A percentile compares a stretch with the other conserved stretches of the same genome.
Evolutionary conservation across 2,888 invertebrate genomes (phyloP).

Genomic region (Apamea sordens): DNA sequence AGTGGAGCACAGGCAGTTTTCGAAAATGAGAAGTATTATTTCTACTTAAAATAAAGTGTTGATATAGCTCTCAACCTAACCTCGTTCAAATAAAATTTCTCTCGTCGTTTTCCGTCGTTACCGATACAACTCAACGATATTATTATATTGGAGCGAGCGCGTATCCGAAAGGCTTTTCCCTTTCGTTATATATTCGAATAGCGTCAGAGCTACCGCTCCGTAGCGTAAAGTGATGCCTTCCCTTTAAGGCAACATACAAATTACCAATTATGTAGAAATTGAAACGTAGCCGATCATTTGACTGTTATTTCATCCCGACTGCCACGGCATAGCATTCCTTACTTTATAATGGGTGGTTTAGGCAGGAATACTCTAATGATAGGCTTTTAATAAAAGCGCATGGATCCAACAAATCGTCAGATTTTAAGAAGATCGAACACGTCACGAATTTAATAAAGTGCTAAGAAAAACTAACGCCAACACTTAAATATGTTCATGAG

Average conservation of each 20-base stretch:
- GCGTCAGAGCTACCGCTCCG: conserved; percentile 26
- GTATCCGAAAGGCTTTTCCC: conserved; percentile 36
- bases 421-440: neutral
- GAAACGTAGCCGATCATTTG: conserved; percentile 16
- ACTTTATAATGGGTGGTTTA: neutral
- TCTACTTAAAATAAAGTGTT: conserved; percentile 32
- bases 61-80: conserved; percentile 21
- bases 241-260: conserved; percentile 33
- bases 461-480: neutral
- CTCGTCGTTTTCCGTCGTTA: conserved; percentile 22
- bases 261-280: conserved; percentile 37
- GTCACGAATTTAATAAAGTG: neutral
- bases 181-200: conserved; percentile 40
- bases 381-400: neutral
- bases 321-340: neutral
- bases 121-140: conserved; percentile 49
- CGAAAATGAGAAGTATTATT: conserved; percentile 25
- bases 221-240: conserved; percentile 26
- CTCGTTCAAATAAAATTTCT: conserved; percentile 35
- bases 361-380: neutral
- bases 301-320: neutral
- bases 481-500: neutral
- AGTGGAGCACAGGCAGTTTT: conserved; percentile 5
- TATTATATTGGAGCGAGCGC: conserved; percentile 38
- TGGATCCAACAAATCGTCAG: neutral